Conservation (phyloP, 2,888 invertebrate genomes). For the Cheilosia variabilis region DNA sequence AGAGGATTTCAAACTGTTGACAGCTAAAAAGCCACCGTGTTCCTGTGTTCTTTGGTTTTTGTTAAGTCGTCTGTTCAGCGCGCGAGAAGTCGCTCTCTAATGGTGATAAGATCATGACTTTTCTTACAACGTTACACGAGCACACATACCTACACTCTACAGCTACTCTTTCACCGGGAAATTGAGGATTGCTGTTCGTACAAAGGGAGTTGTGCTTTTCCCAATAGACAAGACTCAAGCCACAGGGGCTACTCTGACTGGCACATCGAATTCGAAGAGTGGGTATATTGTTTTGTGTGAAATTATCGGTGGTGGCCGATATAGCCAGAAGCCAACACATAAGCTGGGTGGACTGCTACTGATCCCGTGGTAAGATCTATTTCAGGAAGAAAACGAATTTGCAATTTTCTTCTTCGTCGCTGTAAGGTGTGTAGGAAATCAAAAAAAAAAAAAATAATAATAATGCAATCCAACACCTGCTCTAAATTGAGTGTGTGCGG, state of each 20-base stretch:
- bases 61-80: slow-evolving; percentile 10
- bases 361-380: slow-evolving; percentile 31
- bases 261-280: slow-evolving; percentile 3
- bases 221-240: slow-evolving; percentile 4
- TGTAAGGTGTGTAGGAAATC: not conserved
- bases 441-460: not conserved
- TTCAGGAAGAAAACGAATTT: slow-evolving; percentile 30
- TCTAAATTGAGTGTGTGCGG: slow-evolving; percentile 25
- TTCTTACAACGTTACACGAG: slow-evolving; percentile 9
- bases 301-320: slow-evolving; percentile 42
- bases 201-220: slow-evolving; percentile 6
- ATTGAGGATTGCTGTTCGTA: slow-evolving; percentile 38
- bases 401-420: slow-evolving; percentile 12
- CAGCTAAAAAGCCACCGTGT: slow-evolving; percentile 63
- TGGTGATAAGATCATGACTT: slow-evolving; percentile 37
- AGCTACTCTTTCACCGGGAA: slow-evolving; percentile 21
- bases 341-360: slow-evolving; percentile 27
- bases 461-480: slow-evolving; percentile 46
- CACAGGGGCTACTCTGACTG: slow-evolving; percentile 16
- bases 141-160: not conserved
- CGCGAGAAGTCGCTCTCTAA: slow-evolving; percentile 22
- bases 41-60: slow-evolving; percentile 25
- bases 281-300: slow-evolving; percentile 30
- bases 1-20: slow-evolving; percentile 64
- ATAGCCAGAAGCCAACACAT: slow-evolving; percentile 35